Percentiles rank a stretch among this genome's conserved stretches.
These are phyloP conservation scores for Hybos culiciformis DNA, from an alignment of 2,888 invertebrate genomes.

Conservation along the genomic window DNA sequence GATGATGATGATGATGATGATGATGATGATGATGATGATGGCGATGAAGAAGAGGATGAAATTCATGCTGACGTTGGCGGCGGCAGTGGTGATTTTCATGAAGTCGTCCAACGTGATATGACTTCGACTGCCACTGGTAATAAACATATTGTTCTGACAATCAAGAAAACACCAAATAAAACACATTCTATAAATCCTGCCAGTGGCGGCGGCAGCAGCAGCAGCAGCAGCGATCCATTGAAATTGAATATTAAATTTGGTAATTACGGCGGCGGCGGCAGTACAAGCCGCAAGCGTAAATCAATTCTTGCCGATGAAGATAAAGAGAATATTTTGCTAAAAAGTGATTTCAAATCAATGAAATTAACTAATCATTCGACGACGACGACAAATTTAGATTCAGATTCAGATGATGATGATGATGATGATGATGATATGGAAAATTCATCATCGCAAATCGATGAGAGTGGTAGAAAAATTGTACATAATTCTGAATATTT, in stretches of 20 bases:
- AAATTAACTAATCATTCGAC: neutral
- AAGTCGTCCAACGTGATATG: conserved; percentile 23
- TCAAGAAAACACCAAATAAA: conserved; percentile 30
- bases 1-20: conserved; percentile 12
- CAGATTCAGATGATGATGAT: too few relatives aligned
- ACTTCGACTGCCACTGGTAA: conserved; percentile 19
- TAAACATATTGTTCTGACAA: conserved; percentile 30
- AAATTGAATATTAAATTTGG: neutral
- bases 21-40: conserved; percentile 11
- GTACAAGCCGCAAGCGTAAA: neutral
- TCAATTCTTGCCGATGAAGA: neutral
- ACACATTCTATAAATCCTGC: conserved; percentile 17
- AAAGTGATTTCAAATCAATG: neutral
- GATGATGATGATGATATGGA: too few relatives aligned
- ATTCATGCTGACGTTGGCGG: conserved; percentile 11
- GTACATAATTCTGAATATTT: too few relatives aligned
- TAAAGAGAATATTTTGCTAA: neutral
- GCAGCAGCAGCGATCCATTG: neutral
- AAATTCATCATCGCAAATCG: too few relatives aligned
- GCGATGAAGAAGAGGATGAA: conserved; percentile 10
- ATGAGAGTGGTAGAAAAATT: too few relatives aligned
- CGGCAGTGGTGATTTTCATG: conserved; percentile 20
- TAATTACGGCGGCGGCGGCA: neutral
- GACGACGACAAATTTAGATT: neutral
- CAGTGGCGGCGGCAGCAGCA: neutral